phyloP scores from a whole-genome alignment of 2,797 vertebrate genomes.

The Sebastes minor region DNA sequence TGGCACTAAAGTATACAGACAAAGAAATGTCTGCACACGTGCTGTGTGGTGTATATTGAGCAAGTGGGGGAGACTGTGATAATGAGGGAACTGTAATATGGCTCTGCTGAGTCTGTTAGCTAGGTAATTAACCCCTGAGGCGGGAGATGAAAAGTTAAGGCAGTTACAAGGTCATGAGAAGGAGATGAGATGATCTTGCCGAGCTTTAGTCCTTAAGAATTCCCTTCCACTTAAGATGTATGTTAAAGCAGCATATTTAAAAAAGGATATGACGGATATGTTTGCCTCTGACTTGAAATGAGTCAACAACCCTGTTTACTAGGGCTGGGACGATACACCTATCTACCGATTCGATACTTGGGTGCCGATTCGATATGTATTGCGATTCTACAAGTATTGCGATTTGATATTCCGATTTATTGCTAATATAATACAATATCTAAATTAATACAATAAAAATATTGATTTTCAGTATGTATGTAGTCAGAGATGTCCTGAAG shows the following conservation, averaged over 20 bases:
- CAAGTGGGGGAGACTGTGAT: neutral
- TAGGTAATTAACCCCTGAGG: constrained; percentile 68
- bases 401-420: too few relatives aligned
- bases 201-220: neutral
- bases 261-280: neutral
- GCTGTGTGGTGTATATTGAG: neutral
- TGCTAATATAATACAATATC: too few relatives aligned
- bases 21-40: constrained; percentile 18
- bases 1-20: constrained; percentile 3
- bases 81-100: constrained; percentile 23
- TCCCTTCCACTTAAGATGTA: neutral
- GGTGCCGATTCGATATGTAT: too few relatives aligned
- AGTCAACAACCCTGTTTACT: neutral
- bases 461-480: too few relatives aligned
- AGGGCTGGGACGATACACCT: neutral
- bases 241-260: neutral
- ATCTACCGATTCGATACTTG: too few relatives aligned
- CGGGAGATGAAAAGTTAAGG: constrained; percentile 37
- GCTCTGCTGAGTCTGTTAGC: constrained; percentile 30
- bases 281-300: neutral
- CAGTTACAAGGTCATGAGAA: constrained; percentile 41
- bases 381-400: too few relatives aligned
- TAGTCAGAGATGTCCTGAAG: too few relatives aligned
- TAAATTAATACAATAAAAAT: too few relatives aligned
- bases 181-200: constrained; percentile 8